phyloP scores from a whole-genome alignment of 2,797 vertebrate genomes.

The Sebastes glaucus region DNA sequence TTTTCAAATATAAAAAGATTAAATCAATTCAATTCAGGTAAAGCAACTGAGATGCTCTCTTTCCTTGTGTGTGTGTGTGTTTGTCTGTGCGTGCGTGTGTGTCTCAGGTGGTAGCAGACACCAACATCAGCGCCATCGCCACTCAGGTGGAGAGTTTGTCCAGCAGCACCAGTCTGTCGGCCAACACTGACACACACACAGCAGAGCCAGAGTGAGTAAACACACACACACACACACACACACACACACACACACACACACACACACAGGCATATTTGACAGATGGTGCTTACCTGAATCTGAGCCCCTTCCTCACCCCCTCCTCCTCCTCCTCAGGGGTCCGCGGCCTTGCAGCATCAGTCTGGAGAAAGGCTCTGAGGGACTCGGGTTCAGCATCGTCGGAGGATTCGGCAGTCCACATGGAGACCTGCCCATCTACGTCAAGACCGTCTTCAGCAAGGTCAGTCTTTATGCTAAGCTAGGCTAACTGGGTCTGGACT shows the following conservation, averaged over 20 bases:
- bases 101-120: conserved; percentile 91
- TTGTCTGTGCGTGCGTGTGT: background rate
- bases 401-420: conserved; percentile 95
- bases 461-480: conserved; percentile 51
- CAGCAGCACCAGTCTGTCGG: conserved; percentile 65
- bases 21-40: background rate
- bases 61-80: background rate
- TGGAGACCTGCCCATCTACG: conserved; percentile 96
- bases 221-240: conserved; percentile 14
- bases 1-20: no score
- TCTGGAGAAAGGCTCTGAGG: conserved; percentile 94
- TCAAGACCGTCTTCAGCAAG: conserved; percentile 98
- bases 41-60: background rate
- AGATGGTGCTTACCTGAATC: background rate
- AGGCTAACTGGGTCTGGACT: background rate
- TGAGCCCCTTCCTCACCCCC: background rate
- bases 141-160: conserved; percentile 92
- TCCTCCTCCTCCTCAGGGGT: conserved; percentile 73
- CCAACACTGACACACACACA: conserved; percentile 69
- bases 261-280: background rate
- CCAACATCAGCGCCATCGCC: conserved; percentile 92
- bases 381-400: conserved; percentile 96
- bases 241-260: conserved; percentile 11
- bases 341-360: conserved; percentile 88
- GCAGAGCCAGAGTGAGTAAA: conserved; percentile 87